Evolutionary conservation across 2,888 invertebrate species (phyloP).

Genomic region (Athripsodes cinereus): DNA sequence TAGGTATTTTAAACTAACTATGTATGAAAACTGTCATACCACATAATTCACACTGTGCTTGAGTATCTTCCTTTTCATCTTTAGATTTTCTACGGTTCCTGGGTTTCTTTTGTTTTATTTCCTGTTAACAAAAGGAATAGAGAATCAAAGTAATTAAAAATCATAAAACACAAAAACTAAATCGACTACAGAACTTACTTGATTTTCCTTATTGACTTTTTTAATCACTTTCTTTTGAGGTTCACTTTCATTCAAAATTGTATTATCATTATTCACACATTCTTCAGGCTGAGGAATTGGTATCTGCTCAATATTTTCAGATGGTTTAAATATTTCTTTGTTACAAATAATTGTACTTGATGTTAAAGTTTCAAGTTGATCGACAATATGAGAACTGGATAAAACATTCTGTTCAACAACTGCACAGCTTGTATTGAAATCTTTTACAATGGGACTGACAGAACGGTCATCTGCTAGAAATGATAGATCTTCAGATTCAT

Average conservation of each 20-base stretch:
- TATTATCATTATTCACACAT: background rate
- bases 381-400: background rate
- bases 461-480: slow-evolving; percentile 23
- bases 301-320: background rate
- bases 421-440: slow-evolving; percentile 1
- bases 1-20: background rate
- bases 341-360: background rate
- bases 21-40: slow-evolving; percentile 16
- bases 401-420: slow-evolving; percentile 1
- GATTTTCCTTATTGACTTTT: slow-evolving; percentile 19
- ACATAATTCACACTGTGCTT: slow-evolving; percentile 28
- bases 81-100: background rate
- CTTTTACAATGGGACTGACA: slow-evolving; percentile 10
- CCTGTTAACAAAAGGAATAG: slow-evolving; percentile 5
- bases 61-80: slow-evolving; percentile 8
- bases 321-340: slow-evolving; percentile 9
- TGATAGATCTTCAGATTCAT: slow-evolving; percentile 20
- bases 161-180: no score
- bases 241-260: slow-evolving; percentile 1
- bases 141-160: background rate
- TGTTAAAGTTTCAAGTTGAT: background rate
- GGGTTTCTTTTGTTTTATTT: slow-evolving; percentile 11
- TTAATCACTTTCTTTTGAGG: slow-evolving; percentile 14
- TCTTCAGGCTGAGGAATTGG: background rate
- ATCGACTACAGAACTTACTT: slow-evolving; percentile 10